These are phyloP conservation scores for Macrosiphum euphorbiae DNA, from an alignment of 2,888 invertebrate species.

Conservation along the genomic window DNA sequence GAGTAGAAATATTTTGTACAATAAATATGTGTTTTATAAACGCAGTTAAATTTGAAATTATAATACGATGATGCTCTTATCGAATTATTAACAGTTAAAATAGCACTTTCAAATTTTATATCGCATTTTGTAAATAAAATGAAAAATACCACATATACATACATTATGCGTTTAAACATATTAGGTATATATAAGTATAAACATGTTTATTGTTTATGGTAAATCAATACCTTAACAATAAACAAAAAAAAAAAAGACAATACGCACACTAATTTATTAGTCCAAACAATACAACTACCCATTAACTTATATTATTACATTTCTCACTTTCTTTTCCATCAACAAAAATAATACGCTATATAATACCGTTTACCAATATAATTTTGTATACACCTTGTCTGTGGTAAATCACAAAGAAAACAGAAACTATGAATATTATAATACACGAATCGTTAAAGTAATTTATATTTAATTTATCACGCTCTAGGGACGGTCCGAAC, in stretches of 20 bases:
- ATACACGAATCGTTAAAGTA: background rate
- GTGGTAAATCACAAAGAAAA: background rate
- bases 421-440: background rate
- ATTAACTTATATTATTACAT: background rate
- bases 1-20: background rate
- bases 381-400: background rate
- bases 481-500: background rate
- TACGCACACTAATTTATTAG: background rate
- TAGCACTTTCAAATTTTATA: background rate
- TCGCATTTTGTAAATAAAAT: background rate
- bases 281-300: background rate
- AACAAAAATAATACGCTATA: background rate
- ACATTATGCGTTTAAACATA: background rate
- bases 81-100: background rate
- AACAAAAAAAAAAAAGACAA: background rate
- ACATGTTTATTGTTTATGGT: background rate
- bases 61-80: background rate
- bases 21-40: background rate
- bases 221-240: background rate
- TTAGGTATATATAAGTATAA: background rate
- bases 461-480: constrained; percentile 21
- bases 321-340: background rate
- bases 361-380: background rate
- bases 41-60: background rate
- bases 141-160: background rate